Percentiles rank a stretch among this genome's conserved stretches.
phyloP scores from a whole-genome alignment of 2,113 vertebrate genomes.

The Hippocampus barbouri region DNA sequence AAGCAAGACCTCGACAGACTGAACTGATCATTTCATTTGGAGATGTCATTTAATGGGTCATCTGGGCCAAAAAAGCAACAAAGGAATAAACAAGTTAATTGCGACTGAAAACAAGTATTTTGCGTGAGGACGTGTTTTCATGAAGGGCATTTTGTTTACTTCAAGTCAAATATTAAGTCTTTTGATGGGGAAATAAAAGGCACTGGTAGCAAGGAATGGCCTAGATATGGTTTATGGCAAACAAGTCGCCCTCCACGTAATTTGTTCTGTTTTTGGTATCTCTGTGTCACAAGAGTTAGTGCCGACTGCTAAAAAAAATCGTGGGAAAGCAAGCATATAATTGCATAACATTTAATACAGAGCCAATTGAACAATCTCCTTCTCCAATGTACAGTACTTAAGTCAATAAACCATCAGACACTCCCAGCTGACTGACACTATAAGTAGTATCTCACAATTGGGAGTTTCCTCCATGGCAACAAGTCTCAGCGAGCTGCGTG shows the following conservation, averaged over 20 bases:
- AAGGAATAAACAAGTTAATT: too few species aligned
- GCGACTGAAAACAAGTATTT: too few species aligned
- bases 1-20: too few species aligned
- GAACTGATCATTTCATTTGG: too few species aligned
- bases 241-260: neutral
- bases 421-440: constrained; percentile 1
- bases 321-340: neutral
- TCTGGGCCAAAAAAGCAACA: too few species aligned
- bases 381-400: neutral
- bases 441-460: constrained; percentile 2
- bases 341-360: neutral
- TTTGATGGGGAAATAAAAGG: too few species aligned
- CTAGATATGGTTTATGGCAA: neutral
- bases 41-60: too few species aligned
- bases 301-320: neutral
- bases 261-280: neutral
- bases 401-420: neutral
- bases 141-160: too few species aligned
- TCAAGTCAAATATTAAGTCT: too few species aligned
- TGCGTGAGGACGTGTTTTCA: too few species aligned
- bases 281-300: neutral
- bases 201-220: too few species aligned
- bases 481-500: neutral
- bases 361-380: neutral
- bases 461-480: constrained; percentile 9